Evolutionary conservation across 1,140 invertebrate genomes (phyloP), one percentile per base, ranked within the genome.

Genomic region (Cryptotermes secundus): DNA sequence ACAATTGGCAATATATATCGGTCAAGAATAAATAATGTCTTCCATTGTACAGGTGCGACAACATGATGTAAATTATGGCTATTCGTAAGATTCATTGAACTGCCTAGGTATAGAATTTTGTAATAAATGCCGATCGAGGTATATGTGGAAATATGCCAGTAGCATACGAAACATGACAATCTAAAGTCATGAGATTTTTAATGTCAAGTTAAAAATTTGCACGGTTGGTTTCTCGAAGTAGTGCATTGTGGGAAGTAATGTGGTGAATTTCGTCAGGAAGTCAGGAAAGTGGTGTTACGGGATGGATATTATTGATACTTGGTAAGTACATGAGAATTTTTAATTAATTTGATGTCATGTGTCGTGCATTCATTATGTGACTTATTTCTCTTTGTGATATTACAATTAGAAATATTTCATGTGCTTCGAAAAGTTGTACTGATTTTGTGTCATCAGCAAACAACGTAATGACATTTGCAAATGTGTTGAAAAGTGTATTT

Each of bases 181-280:
- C 22, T 49, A 49, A n/a, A n/a, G 12, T 49, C 22, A 22, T n/a
- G 26, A 31, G n/a, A 59, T 6, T 31, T n/a, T 72, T n/a, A 72
- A 72, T 72, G 3, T 3, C 9, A 4, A 6, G n/a, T 72, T 72
- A 12, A 31, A 72, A 72, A 31, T 31, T 14, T 72, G n/a, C 59
- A 31, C 26, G 0, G 59, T 72, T 72, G 59, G 59, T 6, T 31
- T 0, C 26, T 1, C 59, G n/a, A 6, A 72, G 4, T n/a, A 14
- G 59, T 72, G 59, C 59, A 72, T 72, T 72, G n/a, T 72, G 59
- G 59, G 59, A 72, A 72, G 59, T 72, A 72, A 72, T n/a, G 59
- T n/a, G 31, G 59, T 72, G 59, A n/a, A 72, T 72, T n/a, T n/a
- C 26, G 26, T 4, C n/a, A 72, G 26, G 59, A 1, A 31, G 26